Evolutionary conservation across 2,888 invertebrate genomes (phyloP).

Genomic region (Cheilosia vernalis): DNA sequence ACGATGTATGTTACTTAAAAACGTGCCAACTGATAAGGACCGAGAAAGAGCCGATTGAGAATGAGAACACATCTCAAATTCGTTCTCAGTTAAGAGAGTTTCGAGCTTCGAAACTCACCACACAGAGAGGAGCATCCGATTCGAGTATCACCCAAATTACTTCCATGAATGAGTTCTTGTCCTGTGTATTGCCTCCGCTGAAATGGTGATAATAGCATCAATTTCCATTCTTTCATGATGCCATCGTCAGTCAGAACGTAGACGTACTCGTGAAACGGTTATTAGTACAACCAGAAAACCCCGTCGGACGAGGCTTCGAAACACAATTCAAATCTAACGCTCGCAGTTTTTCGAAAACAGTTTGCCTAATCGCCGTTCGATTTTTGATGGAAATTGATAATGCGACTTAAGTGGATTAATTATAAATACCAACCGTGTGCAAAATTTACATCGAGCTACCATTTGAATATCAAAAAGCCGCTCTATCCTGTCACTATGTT

Average conservation of each 20-base stretch:
- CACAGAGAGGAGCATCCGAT: background rate
- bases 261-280: constrained; percentile 49
- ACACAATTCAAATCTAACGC: background rate
- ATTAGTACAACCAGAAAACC: constrained; percentile 13
- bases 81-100: constrained; percentile 40
- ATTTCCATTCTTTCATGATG: constrained; percentile 45
- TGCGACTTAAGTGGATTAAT: constrained; percentile 53
- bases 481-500: background rate
- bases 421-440: constrained; percentile 7
- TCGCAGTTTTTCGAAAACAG: constrained; percentile 9
- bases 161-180: constrained; percentile 25
- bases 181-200: constrained; percentile 19
- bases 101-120: constrained; percentile 20
- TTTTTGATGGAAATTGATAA: constrained; percentile 35
- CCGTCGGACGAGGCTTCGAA: background rate
- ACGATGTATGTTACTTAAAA: constrained; percentile 23
- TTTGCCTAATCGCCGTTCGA: constrained; percentile 2
- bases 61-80: background rate
- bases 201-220: constrained; percentile 70
- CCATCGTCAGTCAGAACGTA: constrained; percentile 55
- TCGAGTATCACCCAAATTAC: constrained; percentile 1
- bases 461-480: constrained; percentile 14
- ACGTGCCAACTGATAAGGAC: constrained; percentile 50
- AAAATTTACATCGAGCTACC: constrained; percentile 10
- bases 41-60: constrained; percentile 39